These are phyloP conservation scores for Amazona vittata DNA, from an alignment of 2,113 vertebrate species.

Conservation along the genomic window DNA sequence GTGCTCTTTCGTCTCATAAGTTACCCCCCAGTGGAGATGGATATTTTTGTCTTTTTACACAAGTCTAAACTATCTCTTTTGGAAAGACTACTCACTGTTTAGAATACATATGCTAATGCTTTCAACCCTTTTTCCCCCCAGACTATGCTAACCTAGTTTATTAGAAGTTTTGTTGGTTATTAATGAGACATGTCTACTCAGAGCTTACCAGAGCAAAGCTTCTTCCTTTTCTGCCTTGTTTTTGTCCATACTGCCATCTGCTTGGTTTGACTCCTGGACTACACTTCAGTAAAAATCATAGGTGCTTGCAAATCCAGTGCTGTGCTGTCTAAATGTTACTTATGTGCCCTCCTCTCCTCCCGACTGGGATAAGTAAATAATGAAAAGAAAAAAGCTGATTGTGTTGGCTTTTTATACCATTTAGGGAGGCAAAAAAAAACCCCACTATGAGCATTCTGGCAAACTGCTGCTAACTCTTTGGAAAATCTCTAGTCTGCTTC, in stretches of 20 bases:
- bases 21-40: background rate
- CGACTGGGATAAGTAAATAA: background rate
- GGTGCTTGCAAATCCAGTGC: background rate
- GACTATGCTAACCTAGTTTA: background rate
- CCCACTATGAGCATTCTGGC: background rate
- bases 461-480: background rate
- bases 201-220: background rate
- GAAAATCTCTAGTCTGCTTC: background rate
- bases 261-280: background rate
- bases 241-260: background rate
- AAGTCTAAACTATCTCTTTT: background rate
- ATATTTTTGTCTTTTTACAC: background rate
- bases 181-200: background rate
- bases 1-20: background rate
- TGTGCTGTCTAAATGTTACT: background rate
- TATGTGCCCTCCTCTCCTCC: background rate
- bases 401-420: background rate
- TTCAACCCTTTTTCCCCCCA: background rate
- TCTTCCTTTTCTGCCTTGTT: background rate
- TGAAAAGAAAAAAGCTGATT: background rate
- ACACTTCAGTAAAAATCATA: background rate
- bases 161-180: background rate
- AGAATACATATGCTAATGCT: background rate
- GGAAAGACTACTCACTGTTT: background rate
- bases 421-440: background rate